Evolutionary conservation across 2,797 vertebrate species (phyloP).

Genomic region (Acrocephalus scirpaceus): DNA sequence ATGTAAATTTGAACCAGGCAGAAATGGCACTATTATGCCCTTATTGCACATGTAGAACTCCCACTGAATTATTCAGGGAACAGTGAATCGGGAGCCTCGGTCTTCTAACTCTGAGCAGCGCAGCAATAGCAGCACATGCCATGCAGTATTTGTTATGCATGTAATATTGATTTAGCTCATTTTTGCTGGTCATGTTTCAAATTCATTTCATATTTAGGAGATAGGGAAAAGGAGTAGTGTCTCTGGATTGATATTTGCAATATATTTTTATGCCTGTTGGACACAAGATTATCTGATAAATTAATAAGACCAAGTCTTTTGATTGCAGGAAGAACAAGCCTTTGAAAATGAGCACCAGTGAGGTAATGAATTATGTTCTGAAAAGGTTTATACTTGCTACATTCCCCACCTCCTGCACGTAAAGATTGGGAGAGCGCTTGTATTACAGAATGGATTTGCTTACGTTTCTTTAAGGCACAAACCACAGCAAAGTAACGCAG

Average conservation of each 20-base stretch:
- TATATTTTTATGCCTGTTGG: slow-evolving; percentile 31
- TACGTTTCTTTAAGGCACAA: not conserved
- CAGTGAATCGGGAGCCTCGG: not conserved
- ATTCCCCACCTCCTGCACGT: not conserved
- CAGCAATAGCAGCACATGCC: not conserved
- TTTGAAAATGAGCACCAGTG: not conserved
- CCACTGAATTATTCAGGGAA: slow-evolving; percentile 58
- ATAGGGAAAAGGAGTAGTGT: not conserved
- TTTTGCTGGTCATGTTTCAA: slow-evolving; percentile 44
- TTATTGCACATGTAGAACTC: slow-evolving; percentile 44
- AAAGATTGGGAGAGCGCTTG: not conserved
- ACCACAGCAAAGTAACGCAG: not conserved
- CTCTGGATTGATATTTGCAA: slow-evolving; percentile 6
- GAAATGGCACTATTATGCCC: not conserved
- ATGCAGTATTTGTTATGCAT: slow-evolving; percentile 26
- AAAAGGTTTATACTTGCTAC: not conserved
- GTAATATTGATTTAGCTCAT: slow-evolving; percentile 32
- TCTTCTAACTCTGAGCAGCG: slow-evolving; percentile 12
- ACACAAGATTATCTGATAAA: slow-evolving; percentile 45
- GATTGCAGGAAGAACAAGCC: not conserved
- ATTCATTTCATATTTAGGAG: slow-evolving; percentile 29
- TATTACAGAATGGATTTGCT: not conserved
- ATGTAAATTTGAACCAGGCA: slow-evolving; percentile 28
- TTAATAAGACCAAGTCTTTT: not conserved
- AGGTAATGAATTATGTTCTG: slow-evolving; percentile 6